Conservation (phyloP, 2,113 vertebrate species). For the Tautogolabrus adspersus region DNA sequence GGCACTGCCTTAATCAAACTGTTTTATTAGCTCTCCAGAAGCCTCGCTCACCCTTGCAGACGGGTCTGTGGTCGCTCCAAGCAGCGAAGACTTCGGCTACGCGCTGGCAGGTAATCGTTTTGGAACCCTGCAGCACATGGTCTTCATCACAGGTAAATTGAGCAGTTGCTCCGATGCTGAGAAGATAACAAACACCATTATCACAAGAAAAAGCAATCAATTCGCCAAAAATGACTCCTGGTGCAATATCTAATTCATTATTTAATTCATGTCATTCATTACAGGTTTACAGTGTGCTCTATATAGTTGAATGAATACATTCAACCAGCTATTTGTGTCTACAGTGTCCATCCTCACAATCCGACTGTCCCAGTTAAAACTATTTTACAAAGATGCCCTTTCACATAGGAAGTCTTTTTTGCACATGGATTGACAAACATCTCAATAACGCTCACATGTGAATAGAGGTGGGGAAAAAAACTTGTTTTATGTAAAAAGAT, state of each 20-base stretch:
- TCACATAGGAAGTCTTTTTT: background rate
- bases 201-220: conserved; percentile 49
- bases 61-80: conserved; percentile 97
- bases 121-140: conserved; percentile 96
- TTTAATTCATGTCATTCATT: conserved; percentile 31
- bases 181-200: conserved; percentile 68
- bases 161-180: conserved; percentile 91
- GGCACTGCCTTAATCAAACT: conserved; percentile 76
- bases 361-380: background rate
- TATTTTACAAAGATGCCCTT: background rate
- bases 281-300: background rate
- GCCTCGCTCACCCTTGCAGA: conserved; percentile 93
- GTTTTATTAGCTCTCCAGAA: conserved; percentile 68
- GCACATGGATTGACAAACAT: background rate
- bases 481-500: too few species aligned
- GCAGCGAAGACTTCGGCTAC: conserved; percentile 97
- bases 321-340: background rate
- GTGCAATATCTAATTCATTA: conserved; percentile 44
- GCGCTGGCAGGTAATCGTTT: conserved; percentile 95
- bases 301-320: conserved; percentile 3
- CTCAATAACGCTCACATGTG: background rate
- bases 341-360: background rate
- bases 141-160: conserved; percentile 97
- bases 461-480: too few species aligned
- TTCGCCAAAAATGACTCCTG: conserved; percentile 44